These are phyloP conservation scores for Carduelis carduelis DNA, from an alignment of 2,797 vertebrate species.

Conservation along the genomic window DNA sequence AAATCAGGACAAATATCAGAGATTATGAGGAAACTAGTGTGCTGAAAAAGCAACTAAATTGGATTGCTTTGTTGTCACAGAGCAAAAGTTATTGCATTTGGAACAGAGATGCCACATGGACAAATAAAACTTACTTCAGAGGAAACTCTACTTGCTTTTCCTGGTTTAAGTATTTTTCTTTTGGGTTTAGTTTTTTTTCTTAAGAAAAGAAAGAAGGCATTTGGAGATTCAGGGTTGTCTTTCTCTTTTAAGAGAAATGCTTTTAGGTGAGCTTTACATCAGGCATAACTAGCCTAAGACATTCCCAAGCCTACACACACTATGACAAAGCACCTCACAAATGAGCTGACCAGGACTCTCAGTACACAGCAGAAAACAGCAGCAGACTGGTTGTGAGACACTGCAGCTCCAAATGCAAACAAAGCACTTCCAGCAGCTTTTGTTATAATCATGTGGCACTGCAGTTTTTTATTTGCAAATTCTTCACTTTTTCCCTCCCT, in stretches of 20 bases:
- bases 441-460: neutral
- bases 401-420: slow-evolving; percentile 2
- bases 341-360: neutral
- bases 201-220: neutral
- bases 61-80: neutral
- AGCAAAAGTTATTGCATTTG: neutral
- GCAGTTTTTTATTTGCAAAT: neutral
- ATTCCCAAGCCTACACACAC: neutral
- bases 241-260: neutral
- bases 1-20: neutral
- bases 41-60: neutral
- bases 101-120: neutral
- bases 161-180: neutral
- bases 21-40: neutral
- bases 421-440: neutral
- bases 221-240: neutral
- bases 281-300: neutral
- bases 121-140: neutral
- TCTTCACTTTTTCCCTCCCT: neutral
- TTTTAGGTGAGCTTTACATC: neutral
- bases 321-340: neutral
- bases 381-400: neutral
- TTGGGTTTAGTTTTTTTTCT: neutral
- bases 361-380: neutral
- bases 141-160: neutral